A percentile compares a stretch with the other conserved stretches of the same genome.
Evolutionary conservation across 2,113 vertebrate genomes (phyloP).

Genomic region (Riparia riparia): DNA sequence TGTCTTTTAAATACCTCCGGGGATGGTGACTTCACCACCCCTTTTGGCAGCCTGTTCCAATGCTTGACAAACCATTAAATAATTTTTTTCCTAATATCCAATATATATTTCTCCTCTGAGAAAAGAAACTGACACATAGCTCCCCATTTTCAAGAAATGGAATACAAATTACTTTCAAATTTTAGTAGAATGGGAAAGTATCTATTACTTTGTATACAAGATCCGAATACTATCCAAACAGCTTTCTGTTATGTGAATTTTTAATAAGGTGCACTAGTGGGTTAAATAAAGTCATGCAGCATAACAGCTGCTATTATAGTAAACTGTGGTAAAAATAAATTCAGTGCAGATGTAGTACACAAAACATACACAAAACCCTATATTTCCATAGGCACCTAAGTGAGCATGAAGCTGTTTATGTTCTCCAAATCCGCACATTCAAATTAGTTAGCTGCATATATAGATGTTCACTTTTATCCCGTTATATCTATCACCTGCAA

Average conservation of each 20-base stretch:
- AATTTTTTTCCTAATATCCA: background rate
- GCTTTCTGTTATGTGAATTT: background rate
- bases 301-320: background rate
- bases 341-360: background rate
- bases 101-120: background rate
- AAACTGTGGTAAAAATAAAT: slow-evolving; percentile 18
- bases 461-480: background rate
- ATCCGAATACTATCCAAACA: background rate
- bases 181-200: background rate
- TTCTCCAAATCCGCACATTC: background rate
- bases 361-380: background rate
- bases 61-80: background rate
- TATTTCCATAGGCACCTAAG: slow-evolving; percentile 11
- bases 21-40: background rate
- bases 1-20: background rate
- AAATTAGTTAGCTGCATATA: background rate
- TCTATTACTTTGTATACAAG: background rate
- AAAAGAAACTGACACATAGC: background rate
- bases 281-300: background rate
- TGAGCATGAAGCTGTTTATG: slow-evolving; percentile 39
- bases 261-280: background rate
- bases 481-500: background rate
- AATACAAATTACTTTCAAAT: background rate
- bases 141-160: background rate
- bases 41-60: background rate